Evolutionary conservation across 1,140 invertebrate genomes (phyloP), one percentile per base, ranked within the genome.

Genomic region (Zeugodacus cucurbitae): DNA sequence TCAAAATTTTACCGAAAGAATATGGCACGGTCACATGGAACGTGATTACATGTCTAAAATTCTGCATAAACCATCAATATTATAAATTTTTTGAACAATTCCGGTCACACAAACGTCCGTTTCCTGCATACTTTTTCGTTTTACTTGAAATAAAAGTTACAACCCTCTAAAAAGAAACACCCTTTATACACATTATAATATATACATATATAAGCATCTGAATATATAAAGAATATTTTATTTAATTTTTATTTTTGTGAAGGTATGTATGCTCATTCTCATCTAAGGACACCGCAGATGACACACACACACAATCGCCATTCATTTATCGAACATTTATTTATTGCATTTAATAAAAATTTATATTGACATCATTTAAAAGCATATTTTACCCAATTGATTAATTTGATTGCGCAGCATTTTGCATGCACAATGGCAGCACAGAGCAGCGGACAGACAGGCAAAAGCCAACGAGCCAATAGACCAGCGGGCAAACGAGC

Each of bases 321-420:
- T 82, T 29, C 74, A 82, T 44, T 82, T 59, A 59, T 34, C 54
- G 58, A 59, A 59, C 32, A 58, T 59, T 86, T 86, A 86, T 86
- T 58, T 86, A 86, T 82, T 82, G 22, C n/a, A 86, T 86, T 86
- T 86, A 86, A 86, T 86, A 86, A 86, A 86, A 86, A 86, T 58
- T 86, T 86, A 86, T 58, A 86, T 58, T 59, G 85, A 86, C 85
- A 86, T 86, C 85, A 86, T 59, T 86, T 86, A 86, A 86, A 59
- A 59, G 44, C 54, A 34, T 59, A 86, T 86, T 86, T 58, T 86
- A 48, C 17, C 58, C 85, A 86, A 86, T 59, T 86, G 85, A 58
- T 59, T 86, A 86, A 86, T 86, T 86, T 59, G 85, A 86, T 86
- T 86, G 85, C 20, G n/a, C 74, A 14, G 74, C 74, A 48, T 74